Base-by-base conservation (phyloP, 2,888 invertebrate species). In the Euzetes globulus region DNA sequence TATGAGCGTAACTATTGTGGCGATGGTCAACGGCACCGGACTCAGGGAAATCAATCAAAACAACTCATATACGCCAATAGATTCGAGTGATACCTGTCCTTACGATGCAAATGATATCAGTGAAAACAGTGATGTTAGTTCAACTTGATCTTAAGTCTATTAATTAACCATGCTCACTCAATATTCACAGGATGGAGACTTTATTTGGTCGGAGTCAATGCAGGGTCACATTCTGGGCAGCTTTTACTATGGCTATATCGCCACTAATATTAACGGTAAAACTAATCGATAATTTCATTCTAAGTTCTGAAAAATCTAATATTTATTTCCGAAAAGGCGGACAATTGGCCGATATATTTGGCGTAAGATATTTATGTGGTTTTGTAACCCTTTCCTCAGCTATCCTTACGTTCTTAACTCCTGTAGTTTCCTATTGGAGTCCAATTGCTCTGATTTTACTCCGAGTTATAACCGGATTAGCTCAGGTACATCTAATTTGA, bases 191-290 rank as follows among this genome's bases (percentile, higher is more conserved):
- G 37, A 41, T 68, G 78, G 77, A 9, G 72, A 76, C 29, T 78
- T 76, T 60, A 72, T 73, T 11, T 79, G 79, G 79, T 74, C 72
- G 70, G 77, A 77, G 9, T 73, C 77, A 5, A 77, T 76, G 3
- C 79, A 79, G 58, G 79, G 79, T 3, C 68, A 78, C 22, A 77
- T 78, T 25, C 58, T 79, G 19, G 79, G 79, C 5, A 76, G 76
- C 15, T 79, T 78, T 71, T 79, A 78, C 65, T 79, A 78, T 17
- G 79, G 79, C 0, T 79, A 78, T 29, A 77, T 79, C 13, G 76
- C 75, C 60, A 77, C 78, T 1, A 78, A 78, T 17, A 55, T 78
- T 25, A 70, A 77, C 11, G 79, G 78, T 13, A 22, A 41, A 41
- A 33, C 5, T 33, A 33, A 4, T 33, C 3, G 47, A 17, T 17